Evolutionary conservation across 2,888 invertebrate species (phyloP), one percentile per base, ranked within the genome.

Genomic region (Leptopilina drosophilae): DNA sequence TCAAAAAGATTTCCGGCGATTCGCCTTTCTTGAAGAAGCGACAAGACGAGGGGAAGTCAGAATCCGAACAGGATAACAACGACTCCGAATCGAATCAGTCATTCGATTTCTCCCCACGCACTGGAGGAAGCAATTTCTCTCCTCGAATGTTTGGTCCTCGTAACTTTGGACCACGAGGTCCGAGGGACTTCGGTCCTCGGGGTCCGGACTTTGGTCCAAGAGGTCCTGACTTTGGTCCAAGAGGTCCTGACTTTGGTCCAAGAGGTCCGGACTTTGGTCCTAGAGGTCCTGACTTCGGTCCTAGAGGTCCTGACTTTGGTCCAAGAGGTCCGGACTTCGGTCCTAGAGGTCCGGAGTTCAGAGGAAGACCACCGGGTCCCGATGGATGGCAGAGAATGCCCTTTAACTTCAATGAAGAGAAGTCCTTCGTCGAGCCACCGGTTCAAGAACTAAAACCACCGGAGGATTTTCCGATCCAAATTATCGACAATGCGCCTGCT

Each of bases 1-100:
- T 91, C 62, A 88, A 89, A 76, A 91, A 88, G 80, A 88, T 90
- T 69, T 85, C 90, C 14, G 89, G 90, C 5, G 88, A 90, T 33
- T 87, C 89, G 42, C 88, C 86, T 15, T 83, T 83, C 26, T 40
- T 64, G 15, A 78, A 80, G 46, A 76, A 53, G 9, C 75, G 65
- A 12, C 75, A 59, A n/a, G 66, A 65, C 2, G 56, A 12, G 83
- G 82, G 15, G 40, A 79, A 11, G 76, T 56, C 2, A 8, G n/a
- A 33, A 3, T 2, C 33, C 20, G 62, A 62, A 20, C 8, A 20
- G 14, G 20, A 69, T 4, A 49, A 69, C 6, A 12, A 26, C 14
- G 5, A 64, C 6, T 40, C 4, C 2, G 53, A 53, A 56, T 7
- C 53, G 8, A 26, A 11, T n/a, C 11, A 15, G 20, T 46, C 46